phyloP scores from a whole-genome alignment of 35 echinoderm and acorn worm genomes.

The Holothuria glaberrima region DNA sequence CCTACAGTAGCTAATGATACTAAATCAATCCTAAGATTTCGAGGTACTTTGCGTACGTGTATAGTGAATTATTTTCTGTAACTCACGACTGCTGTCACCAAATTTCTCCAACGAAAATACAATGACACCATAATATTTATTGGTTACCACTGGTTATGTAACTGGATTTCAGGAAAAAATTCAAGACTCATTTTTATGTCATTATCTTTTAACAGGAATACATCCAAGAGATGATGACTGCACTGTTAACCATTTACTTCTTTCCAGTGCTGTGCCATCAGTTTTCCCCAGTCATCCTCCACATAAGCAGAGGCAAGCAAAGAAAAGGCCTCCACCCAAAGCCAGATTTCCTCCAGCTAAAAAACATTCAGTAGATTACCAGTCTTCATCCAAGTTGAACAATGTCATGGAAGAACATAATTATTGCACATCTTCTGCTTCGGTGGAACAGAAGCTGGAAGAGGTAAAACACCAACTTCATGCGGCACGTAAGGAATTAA shows the following conservation, averaged over 20 bases:
- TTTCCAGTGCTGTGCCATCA: slow-evolving; percentile 37
- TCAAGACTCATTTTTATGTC: too few species aligned
- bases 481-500: slow-evolving; percentile 47
- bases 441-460: slow-evolving; percentile 43
- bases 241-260: slow-evolving; percentile 12
- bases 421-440: slow-evolving; percentile 12
- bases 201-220: slow-evolving; percentile 17
- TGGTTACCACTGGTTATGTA: too few species aligned
- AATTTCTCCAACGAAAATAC: too few species aligned
- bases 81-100: too few species aligned
- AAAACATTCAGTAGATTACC: neutral
- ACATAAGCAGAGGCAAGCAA: slow-evolving; percentile 54
- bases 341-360: slow-evolving; percentile 30
- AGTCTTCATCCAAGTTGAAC: neutral
- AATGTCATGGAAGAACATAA: slow-evolving; percentile 32
- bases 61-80: too few species aligned
- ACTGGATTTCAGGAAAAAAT: too few species aligned
- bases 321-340: slow-evolving; percentile 52
- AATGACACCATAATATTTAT: too few species aligned
- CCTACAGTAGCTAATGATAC: too few species aligned
- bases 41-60: too few species aligned
- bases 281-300: slow-evolving; percentile 37
- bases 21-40: too few species aligned
- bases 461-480: slow-evolving; percentile 55
- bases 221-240: slow-evolving; percentile 47